Evolutionary conservation across 1,140 invertebrate species (phyloP).

Genomic region (Penaeus chinensis): DNA sequence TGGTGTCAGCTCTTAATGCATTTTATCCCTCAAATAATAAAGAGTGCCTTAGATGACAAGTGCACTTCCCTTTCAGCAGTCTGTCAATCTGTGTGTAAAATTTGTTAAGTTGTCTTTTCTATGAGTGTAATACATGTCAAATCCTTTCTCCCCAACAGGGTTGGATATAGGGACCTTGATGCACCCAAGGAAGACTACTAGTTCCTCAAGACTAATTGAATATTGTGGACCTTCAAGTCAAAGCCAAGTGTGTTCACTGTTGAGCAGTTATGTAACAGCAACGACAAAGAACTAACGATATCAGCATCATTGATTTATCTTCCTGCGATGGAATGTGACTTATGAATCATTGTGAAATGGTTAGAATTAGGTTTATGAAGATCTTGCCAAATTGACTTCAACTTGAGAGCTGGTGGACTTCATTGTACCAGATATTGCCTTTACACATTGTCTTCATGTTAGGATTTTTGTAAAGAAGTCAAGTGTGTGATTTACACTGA

Average conservation of each 20-base stretch:
- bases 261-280: not conserved
- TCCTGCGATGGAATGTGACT: too few species aligned
- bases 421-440: too few species aligned
- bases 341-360: too few species aligned
- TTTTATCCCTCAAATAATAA: constrained; percentile 48
- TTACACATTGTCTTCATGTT: too few species aligned
- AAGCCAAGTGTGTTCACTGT: not conserved
- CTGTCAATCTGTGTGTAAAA: not conserved
- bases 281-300: too few species aligned
- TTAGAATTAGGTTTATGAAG: too few species aligned
- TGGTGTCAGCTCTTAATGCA: constrained; percentile 29
- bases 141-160: constrained; percentile 72
- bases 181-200: constrained; percentile 80
- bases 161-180: constrained; percentile 92
- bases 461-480: too few species aligned
- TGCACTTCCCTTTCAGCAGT: constrained; percentile 3
- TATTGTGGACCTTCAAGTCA: not conserved
- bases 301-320: too few species aligned
- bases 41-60: constrained; percentile 18
- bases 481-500: too few species aligned
- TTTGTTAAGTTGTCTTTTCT: not conserved
- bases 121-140: not conserved
- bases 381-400: too few species aligned
- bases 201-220: not conserved
- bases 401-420: too few species aligned